Evolutionary conservation across 2,113 vertebrate species (phyloP), one percentile per base, ranked within the genome.

Genomic region (Pterocles burchelli): DNA sequence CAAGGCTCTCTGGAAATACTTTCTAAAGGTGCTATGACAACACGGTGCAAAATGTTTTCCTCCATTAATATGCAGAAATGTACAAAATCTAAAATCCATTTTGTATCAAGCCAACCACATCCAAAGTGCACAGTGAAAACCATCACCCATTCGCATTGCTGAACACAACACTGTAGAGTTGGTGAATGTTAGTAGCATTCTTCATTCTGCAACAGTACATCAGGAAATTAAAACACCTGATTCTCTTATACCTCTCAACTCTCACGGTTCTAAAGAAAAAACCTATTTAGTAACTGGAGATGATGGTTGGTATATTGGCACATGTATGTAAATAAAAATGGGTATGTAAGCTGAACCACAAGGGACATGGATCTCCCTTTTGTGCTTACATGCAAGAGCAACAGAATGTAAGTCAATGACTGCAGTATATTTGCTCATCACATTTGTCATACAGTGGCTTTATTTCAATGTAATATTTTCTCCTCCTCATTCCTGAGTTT

Each of bases 161-260:
- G 62, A 94, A 79, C 4, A 59, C 65, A 89, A 67, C 57, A 26
- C 68, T 59, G 86, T 82, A 84, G 90, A 94, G 84, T 54, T 77
- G 73, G 91, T 94, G 92, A 63, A 78, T 85, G 87, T 96, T 97
- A 97, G 91, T 84, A 88, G 92, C 86, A 15, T 82, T 91, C 82
- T 92, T 88, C 83, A 48, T 70, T 93, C 80, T 85, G 88, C 73
- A 94, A 72, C 0, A 36, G 65, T 66, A 2, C 38, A 75, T 33
- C 91, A 62, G 79, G 55, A 97, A 95, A 94, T 92, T 63, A 65
- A 93, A 90, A 74, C 57, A 88, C 90, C 90, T 90, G 77, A 94
- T 70, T 34, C 62, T 75, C 85, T 93, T 67, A 96, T 97, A 97
- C 96, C 95, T 97, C 97, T 97, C 97, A 97, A 97, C 96, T 93